Evolutionary conservation across 2,797 vertebrate species (phyloP), one percentile per base, ranked within the genome.

Genomic region (Zalophus californianus): DNA sequence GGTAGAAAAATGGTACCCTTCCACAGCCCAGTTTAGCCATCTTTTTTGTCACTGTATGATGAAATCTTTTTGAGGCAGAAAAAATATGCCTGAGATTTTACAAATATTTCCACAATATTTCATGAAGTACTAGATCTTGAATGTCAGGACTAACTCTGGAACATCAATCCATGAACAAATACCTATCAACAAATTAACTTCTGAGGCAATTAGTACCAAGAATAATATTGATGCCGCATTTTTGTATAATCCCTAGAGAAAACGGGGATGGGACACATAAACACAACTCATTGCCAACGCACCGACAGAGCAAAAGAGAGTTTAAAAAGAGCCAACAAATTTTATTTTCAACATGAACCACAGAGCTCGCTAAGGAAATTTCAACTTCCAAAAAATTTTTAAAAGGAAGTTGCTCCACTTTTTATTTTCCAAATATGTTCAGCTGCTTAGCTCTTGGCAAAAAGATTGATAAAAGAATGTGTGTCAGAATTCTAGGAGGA

Each of bases 111-210:
- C 32, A 64, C 32, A 87, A 50, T 90, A 60, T 62, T 96, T 96
- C 72, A 89, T 93, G 68, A 94, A 96, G 35, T 29, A 84, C n/a
- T 90, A 72, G 56, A 91, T 84, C 27, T 16, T 92, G 92, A 66
- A 95, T 92, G 77, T 87, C 48, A 96, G 14, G 20, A 41, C 35
- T 95, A 95, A 86, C 21, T 83, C 56, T 82, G 50, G 25, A 50
- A 94, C 86, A 96, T 95, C 64, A 97, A 52, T 80, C 50, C 12
- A 94, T 89, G 82, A 97, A 82, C 38, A 97, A 97, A 97, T 93
- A 89, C 10, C 88, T 44, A 80, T 92, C 88, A 80, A 80, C n/a
- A 38, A 93, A 97, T 97, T 96, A 95, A 82, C 72, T 68, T 89
- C 73, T 87, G 38, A 58, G 50, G 64, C 58, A 95, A 93, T 93